Evolutionary conservation across 2,113 vertebrate genomes (phyloP), one percentile per base, ranked within the genome.

Genomic region (Leptobrachium leishanense): DNA sequence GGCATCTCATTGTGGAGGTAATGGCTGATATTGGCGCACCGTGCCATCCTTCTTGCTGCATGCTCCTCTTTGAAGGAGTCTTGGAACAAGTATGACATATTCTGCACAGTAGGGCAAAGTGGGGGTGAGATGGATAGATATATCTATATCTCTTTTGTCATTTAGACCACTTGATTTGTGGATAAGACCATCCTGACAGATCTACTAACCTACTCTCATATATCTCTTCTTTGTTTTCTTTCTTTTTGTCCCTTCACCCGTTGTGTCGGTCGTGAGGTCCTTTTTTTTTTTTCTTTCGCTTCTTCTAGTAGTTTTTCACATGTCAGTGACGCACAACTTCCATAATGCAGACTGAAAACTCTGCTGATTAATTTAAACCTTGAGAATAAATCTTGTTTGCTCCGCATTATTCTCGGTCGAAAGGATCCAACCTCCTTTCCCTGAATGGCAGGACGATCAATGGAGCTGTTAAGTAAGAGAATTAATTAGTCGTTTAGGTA

Each of bases 401-500:
- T n/a, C 71, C 40, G 53, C 43, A 59, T 74, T 74, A 67, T 80
- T 80, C 64, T 65, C 63, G 7, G 59, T 68, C 20, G 62, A 74
- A 74, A 72, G 43, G 71, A 68, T 42, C 70, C 65, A 68, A 42
- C 42, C 64, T 80, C 77, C 41, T n/a, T 66, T 8, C 76, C 82
- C 68, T 0, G 1, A 69, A 46, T 83, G 41, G 66, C 83, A 59
- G 62, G 68, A 87, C 74, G 77, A 87, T 85, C 75, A 76, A 64
- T 82, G 72, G 53, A 74, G 59, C 83, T 83, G 72, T 85, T 79
- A 87, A 87, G 84, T 83, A 85, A 84, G 70, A 80, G 77, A 80
- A 80, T 80, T 88, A 88, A 90, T 90, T 90, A 88, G 84, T 85
- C 78, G 3, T 77, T 86, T 86, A 54, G 62, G 40, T 43, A 54